phyloP scores from a whole-genome alignment of 1,140 invertebrate species.

The Brachionus plicatilis region DNA sequence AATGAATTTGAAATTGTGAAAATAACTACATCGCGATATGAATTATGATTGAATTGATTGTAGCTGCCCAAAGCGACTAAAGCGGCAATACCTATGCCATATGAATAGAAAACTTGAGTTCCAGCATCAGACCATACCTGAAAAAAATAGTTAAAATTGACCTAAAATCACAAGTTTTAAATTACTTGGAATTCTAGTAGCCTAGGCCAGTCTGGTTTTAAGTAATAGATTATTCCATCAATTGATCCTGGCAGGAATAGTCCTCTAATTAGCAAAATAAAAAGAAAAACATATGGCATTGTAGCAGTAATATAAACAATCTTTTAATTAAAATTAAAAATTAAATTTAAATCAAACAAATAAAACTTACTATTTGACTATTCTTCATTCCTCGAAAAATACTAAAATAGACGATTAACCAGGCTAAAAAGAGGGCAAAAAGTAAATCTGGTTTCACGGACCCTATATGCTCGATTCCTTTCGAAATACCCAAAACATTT shows the following conservation, averaged over 20 bases:
- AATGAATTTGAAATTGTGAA: conserved; percentile 35
- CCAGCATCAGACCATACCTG: conserved; percentile 56
- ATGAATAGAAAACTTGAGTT: conserved; percentile 57
- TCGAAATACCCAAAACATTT: conserved; percentile 41
- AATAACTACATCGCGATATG: conserved; percentile 43
- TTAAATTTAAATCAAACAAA: not conserved
- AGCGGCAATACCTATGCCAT: conserved; percentile 57
- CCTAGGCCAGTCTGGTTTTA: conserved; percentile 42
- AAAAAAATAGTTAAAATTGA: not conserved
- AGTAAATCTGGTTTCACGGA: conserved; percentile 47
- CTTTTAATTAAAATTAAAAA: conserved; percentile 7
- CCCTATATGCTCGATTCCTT: conserved; percentile 46
- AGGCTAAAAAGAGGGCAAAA: conserved; percentile 47
- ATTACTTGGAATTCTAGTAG: conserved; percentile 30
- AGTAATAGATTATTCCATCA: conserved; percentile 43
- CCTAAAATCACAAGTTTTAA: not conserved
- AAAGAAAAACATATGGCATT: conserved; percentile 43
- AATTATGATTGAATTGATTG: conserved; percentile 44
- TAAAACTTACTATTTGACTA: conserved; percentile 47
- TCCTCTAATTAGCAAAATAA: conserved; percentile 61
- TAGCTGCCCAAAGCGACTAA: conserved; percentile 50
- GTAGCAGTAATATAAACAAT: conserved; percentile 43
- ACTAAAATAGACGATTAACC: conserved; percentile 49
- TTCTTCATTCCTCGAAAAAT: conserved; percentile 51
- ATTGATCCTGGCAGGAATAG: conserved; percentile 67